A percentile compares a stretch with the other conserved stretches of the same genome.
Conservation (phyloP, 2,888 invertebrate species). For the Romanomermis culicivorax region DNA sequence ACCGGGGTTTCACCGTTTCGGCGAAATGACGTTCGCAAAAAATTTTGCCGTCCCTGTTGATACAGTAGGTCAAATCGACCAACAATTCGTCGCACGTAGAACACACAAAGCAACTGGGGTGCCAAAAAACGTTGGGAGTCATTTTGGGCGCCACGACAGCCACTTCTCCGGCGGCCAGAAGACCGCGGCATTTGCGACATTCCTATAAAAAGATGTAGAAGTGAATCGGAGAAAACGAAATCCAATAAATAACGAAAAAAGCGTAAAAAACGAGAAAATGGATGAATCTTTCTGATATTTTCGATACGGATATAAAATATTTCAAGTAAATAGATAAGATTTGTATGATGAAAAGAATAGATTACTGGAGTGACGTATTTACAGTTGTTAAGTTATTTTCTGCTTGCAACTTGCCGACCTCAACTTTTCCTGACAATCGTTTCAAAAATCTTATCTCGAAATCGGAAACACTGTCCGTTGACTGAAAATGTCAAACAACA, state of each 20-base stretch:
- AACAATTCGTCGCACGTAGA: constrained; percentile 63
- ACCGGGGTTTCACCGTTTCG: constrained; percentile 78
- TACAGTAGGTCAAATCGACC: constrained; percentile 87
- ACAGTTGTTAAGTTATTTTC: too few species aligned
- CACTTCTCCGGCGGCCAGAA: constrained; percentile 55
- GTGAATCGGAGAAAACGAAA: too few species aligned
- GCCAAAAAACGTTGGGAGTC: constrained; percentile 53
- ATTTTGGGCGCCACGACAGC: constrained; percentile 64
- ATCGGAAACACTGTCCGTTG: too few species aligned
- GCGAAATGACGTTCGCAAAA: constrained; percentile 91
- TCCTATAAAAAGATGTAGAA: constrained; percentile 38
- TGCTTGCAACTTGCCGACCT: too few species aligned
- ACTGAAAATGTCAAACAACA: too few species aligned
- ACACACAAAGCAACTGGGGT: constrained; percentile 80
- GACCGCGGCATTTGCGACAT: constrained; percentile 60
- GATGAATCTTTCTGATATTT: neutral
- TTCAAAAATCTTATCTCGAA: too few species aligned
- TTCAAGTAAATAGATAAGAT: too few species aligned
- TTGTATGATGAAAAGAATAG: neutral
- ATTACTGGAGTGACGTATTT: too few species aligned
- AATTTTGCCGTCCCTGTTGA: constrained; percentile 52
- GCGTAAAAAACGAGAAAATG: too few species aligned
- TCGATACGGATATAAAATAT: too few species aligned
- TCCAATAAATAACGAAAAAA: too few species aligned
- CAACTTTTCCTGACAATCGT: too few species aligned